Percentiles rank a stretch among this genome's conserved stretches.
These are phyloP conservation scores for Cylas formicarius DNA, from an alignment of 1,140 invertebrate genomes.

Conservation along the genomic window DNA sequence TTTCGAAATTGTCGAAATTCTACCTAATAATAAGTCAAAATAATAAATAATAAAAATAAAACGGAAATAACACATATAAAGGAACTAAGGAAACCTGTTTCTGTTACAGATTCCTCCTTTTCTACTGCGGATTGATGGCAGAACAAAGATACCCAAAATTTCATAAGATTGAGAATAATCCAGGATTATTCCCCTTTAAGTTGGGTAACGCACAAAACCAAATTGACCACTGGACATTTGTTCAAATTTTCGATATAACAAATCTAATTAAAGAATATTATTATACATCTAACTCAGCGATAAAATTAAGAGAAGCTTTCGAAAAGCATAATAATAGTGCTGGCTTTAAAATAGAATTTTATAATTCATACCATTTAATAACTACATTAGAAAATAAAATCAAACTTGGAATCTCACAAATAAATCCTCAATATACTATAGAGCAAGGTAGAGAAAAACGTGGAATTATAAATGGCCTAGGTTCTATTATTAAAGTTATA, in stretches of 20 bases:
- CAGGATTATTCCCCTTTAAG: constrained; percentile 15
- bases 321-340: constrained; percentile 5
- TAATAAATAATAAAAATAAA: constrained; percentile 6
- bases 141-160: background rate
- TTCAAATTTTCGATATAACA: constrained; percentile 10
- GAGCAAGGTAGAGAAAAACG: no score
- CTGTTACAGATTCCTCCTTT: constrained; percentile 5
- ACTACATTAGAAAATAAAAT: constrained; percentile 10
- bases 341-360: constrained; percentile 4
- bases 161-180: constrained; percentile 12
- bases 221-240: constrained; percentile 10
- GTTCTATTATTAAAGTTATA: no score
- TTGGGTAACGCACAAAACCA: constrained; percentile 7
- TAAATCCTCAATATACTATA: no score
- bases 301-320: background rate
- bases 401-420: background rate
- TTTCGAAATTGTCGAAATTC: constrained; percentile 5
- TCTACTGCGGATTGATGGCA: background rate
- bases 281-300: constrained; percentile 2
- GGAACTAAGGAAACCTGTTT: constrained; percentile 12
- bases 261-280: constrained; percentile 5
- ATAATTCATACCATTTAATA: constrained; percentile 6
- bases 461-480: no score
- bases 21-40: background rate
- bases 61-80: constrained; percentile 12